Evolutionary conservation across 2,113 vertebrate genomes (phyloP).

Genomic region (Phrynocephalus versicolor): DNA sequence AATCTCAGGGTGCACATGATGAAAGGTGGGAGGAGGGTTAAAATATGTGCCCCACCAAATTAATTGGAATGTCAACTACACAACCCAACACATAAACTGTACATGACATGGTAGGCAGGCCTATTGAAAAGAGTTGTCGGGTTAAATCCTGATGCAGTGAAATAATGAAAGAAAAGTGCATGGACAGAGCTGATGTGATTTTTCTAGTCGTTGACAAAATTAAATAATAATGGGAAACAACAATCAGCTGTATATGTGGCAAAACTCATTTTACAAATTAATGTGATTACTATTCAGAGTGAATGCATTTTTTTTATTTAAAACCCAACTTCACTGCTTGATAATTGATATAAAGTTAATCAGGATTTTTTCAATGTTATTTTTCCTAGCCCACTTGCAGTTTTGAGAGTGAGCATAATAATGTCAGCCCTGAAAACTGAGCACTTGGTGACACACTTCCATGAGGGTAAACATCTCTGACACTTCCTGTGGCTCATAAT

Average conservation of each 20-base stretch:
- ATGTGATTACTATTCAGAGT: background rate
- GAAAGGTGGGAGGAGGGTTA: background rate
- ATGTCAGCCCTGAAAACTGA: background rate
- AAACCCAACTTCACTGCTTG: background rate
- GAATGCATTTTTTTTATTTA: background rate
- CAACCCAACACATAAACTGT: background rate
- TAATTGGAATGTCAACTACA: accelerated
- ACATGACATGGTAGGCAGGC: accelerated
- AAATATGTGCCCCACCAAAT: background rate
- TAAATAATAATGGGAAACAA: slow-evolving; percentile 24
- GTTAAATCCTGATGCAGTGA: background rate
- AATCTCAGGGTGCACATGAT: background rate
- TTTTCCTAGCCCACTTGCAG: background rate
- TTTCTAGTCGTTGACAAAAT: slow-evolving; percentile 24
- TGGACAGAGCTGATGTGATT: background rate
- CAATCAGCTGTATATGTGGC: background rate
- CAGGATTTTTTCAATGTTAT: background rate
- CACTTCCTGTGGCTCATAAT: background rate
- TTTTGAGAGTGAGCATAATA: accelerated
- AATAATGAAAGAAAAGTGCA: slow-evolving; percentile 9
- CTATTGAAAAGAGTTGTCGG: background rate
- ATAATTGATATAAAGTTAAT: background rate
- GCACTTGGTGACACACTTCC: background rate
- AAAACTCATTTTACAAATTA: slow-evolving; percentile 13
- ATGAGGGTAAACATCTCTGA: background rate